These are phyloP conservation scores for Amphiprion clarkii DNA, from an alignment of 2,797 vertebrate species.

Conservation along the genomic window DNA sequence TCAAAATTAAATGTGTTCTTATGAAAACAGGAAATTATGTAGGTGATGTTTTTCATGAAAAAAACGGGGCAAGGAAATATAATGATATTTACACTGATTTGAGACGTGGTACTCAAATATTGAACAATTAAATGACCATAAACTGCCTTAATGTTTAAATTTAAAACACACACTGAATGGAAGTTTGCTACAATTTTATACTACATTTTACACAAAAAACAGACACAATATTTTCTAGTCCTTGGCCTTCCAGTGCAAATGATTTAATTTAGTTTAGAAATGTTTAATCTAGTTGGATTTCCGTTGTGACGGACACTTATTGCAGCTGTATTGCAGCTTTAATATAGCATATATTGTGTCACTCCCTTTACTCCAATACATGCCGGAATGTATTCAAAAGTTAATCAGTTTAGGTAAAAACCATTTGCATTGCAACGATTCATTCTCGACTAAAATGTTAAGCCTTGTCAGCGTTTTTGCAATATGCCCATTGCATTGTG, in stretches of 20 bases:
- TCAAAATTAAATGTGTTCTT: slow-evolving; percentile 4
- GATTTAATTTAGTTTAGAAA: not conserved
- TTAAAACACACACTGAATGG: not conserved
- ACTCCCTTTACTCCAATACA: slow-evolving; percentile 2
- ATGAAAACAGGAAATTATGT: not conserved
- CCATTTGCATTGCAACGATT: not conserved
- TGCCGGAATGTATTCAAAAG: not conserved
- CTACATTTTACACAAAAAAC: not conserved
- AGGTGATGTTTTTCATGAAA: not conserved
- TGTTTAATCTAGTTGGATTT: not conserved
- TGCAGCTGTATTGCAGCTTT: not conserved
- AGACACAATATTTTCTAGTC: not conserved
- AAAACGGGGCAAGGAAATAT: no score
- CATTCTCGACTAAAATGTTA: not conserved
- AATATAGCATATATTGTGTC: not conserved
- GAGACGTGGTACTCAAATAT: not conserved
- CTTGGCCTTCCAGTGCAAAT: not conserved
- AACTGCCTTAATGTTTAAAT: not conserved
- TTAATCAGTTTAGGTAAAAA: not conserved
- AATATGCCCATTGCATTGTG: not conserved
- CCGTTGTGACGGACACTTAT: not conserved
- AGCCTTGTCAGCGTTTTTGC: not conserved
- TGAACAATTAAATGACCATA: not conserved
- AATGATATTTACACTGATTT: no score
- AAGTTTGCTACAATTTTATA: not conserved